Base-by-base conservation (phyloP, 2,797 vertebrate genomes). In the Neosalanx taihuensis region DNA sequence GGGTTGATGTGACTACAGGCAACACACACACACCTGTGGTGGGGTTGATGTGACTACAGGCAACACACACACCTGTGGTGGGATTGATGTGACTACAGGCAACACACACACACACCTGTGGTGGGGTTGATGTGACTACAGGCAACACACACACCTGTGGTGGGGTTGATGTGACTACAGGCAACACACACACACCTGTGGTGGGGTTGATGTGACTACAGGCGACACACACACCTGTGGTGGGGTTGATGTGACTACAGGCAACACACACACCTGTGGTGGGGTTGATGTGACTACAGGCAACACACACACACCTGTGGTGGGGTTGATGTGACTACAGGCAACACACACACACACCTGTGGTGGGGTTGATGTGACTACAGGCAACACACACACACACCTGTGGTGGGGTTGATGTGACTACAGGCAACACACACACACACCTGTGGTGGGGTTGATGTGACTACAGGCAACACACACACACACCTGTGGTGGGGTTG, bases 401-500 rank as follows among this genome's bases (percentile, higher is more conserved):
- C 65, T 56, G 49, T 56, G 31, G 65, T 53, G 46, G 83, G 82
- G 83, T 83, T 83, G 51, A 74, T 72, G 15, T 69, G 67, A 31
- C 23, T 26, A 26, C 23, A 26, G 23, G 23, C 23, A 26, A 26
- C 23, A 26, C 23, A 26, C n/a, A n/a, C n/a, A n/a, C n/a, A n/a
- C n/a, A n/a, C n/a, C n/a, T n/a, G n/a, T n/a, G n/a, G n/a, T n/a
- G n/a, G n/a, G n/a, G n/a, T n/a, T n/a, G n/a, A n/a, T 35, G 4
- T 4, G 6, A 37, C 35, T 37, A 37, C 35, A 37, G 9, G 35
- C 20, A 1, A 4, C 18, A 2, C 56, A 7, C 58, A 26, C 58
- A n/a, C n/a, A n/a, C n/a, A n/a, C n/a, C 65, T 56, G 49, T 56
- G 31, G 65, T 53, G 46, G 83, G 82, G 83, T 83, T 83, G 51